A percentile compares a stretch with the other conserved stretches of the same genome.
phyloP scores from a whole-genome alignment of 2,888 invertebrate species.

The Eubasilissa splendida region DNA sequence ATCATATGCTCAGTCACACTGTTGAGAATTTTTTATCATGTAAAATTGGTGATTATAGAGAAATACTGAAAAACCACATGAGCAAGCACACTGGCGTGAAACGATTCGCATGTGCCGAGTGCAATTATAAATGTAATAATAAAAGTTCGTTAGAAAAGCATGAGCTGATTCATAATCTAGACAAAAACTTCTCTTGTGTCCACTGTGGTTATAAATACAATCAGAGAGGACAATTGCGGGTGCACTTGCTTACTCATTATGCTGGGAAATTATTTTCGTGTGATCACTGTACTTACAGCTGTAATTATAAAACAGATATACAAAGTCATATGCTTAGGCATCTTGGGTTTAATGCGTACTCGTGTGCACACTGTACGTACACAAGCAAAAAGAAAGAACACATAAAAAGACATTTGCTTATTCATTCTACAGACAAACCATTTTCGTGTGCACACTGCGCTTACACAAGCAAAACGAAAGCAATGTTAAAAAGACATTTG shows the following conservation, averaged over 20 bases:
- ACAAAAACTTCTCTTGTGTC: no score
- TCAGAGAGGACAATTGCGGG: neutral
- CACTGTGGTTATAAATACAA: neutral
- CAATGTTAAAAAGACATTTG: no score
- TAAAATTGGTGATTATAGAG: no score
- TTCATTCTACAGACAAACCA: no score
- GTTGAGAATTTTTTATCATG: neutral
- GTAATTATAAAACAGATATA: neutral
- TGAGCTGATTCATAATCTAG: no score
- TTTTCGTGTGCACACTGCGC: no score
- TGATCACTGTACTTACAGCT: neutral
- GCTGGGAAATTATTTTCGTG: no score
- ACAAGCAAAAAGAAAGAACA: no score
- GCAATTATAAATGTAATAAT: neutral
- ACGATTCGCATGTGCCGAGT: neutral
- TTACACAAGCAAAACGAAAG: no score
- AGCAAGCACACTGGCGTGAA: neutral
- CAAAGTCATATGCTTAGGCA: neutral
- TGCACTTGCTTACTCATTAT: neutral
- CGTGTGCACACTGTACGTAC: no score
- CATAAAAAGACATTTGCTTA: no score
- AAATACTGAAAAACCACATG: neutral
- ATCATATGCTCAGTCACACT: neutral
- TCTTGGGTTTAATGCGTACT: neutral
- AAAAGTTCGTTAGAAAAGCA: no score